Conservation (phyloP, 2,888 invertebrate species). For the Altica lythri region DNA sequence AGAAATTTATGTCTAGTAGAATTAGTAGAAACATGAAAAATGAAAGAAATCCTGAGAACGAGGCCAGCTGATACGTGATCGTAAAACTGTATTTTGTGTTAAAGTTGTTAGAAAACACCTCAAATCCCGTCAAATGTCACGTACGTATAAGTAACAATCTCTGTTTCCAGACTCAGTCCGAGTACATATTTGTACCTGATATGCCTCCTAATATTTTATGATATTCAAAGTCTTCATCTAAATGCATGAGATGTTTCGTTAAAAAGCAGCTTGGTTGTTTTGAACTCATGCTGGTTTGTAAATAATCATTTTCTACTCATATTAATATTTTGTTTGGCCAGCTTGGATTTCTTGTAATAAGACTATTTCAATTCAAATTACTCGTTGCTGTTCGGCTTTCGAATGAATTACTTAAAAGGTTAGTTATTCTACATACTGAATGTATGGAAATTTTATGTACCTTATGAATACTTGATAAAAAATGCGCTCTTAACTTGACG, state of each 20-base stretch:
- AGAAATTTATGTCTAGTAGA: no score
- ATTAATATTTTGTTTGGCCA: conserved; percentile 54
- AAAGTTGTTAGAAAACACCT: conserved; percentile 1
- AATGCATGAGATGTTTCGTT: conserved; percentile 47
- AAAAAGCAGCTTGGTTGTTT: conserved; percentile 36
- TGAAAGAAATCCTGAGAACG: no score
- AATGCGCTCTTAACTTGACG: not conserved
- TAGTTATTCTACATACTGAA: conserved; percentile 9
- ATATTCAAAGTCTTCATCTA: conserved; percentile 47
- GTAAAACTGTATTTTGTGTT: not conserved
- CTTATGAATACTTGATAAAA: conserved; percentile 6
- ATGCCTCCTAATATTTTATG: conserved; percentile 43
- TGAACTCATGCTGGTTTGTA: conserved; percentile 51
- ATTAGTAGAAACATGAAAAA: no score
- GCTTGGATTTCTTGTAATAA: conserved; percentile 47
- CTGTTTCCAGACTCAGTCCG: not conserved
- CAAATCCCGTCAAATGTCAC: not conserved
- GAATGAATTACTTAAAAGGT: conserved; percentile 18
- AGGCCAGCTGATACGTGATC: no score
- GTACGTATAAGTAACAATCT: not conserved
- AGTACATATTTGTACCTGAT: conserved; percentile 32
- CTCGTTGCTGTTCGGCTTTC: conserved; percentile 26
- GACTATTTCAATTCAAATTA: conserved; percentile 51
- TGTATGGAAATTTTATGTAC: conserved; percentile 10
- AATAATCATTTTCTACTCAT: conserved; percentile 54